phyloP scores from a whole-genome alignment of 2,888 invertebrate genomes.

The Anticlea derivata region DNA sequence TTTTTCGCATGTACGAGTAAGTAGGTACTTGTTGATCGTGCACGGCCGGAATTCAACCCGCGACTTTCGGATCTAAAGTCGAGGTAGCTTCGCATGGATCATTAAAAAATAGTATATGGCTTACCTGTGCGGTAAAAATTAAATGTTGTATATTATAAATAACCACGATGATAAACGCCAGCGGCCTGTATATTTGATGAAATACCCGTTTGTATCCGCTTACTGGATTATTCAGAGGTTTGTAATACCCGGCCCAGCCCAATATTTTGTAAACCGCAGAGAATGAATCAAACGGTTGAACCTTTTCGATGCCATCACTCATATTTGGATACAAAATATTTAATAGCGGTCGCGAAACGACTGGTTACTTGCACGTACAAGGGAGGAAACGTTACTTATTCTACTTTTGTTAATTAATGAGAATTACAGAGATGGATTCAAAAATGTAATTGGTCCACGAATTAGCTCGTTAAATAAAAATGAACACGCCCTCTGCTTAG shows the following conservation, averaged over 20 bases:
- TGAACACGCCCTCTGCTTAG: conserved; percentile 6
- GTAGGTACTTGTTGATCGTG: too few species aligned
- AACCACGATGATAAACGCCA: conserved; percentile 32
- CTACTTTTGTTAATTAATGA: too few species aligned
- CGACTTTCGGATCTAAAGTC: too few species aligned
- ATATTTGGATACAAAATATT: conserved; percentile 31
- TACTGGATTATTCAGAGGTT: conserved; percentile 39
- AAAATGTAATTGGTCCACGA: conserved; percentile 8
- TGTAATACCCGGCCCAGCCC: conserved; percentile 44
- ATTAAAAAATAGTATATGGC: not conserved
- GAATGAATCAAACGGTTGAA: conserved; percentile 49
- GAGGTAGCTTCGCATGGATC: too few species aligned
- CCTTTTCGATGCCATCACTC: conserved; percentile 33
- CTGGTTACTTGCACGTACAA: conserved; percentile 5
- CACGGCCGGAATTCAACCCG: too few species aligned
- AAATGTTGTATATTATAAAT: conserved; percentile 42
- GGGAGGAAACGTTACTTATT: conserved; percentile 1
- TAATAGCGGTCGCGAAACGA: conserved; percentile 18
- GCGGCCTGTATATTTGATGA: conserved; percentile 40
- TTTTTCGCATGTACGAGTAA: too few species aligned
- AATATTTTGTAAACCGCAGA: conserved; percentile 40
- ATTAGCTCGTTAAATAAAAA: conserved; percentile 17
- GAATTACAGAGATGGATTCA: conserved; percentile 17
- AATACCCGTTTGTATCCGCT: conserved; percentile 31
- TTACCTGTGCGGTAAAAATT: conserved; percentile 44